phyloP scores from a whole-genome alignment of 1,140 invertebrate species.

The Metopolophium dirhodum region DNA sequence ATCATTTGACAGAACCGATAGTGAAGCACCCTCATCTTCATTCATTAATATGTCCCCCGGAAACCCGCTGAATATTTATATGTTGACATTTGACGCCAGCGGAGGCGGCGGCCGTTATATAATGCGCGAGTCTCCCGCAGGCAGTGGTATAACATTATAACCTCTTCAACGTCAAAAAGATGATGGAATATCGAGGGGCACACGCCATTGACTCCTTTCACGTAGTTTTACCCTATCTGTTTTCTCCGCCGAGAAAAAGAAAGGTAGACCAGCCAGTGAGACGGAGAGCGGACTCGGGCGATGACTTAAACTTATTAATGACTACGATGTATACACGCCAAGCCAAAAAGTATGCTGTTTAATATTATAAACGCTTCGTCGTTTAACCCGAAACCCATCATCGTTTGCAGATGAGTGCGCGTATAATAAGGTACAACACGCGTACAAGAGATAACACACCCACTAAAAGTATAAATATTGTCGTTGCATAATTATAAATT shows the following conservation, averaged over 20 bases:
- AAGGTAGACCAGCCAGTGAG: background rate
- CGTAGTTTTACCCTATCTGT: slow-evolving; percentile 38
- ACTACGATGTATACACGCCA: background rate
- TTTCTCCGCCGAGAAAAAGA: slow-evolving; percentile 8
- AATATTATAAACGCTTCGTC: background rate
- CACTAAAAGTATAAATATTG: background rate
- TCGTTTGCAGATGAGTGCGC: background rate
- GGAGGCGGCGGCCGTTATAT: background rate
- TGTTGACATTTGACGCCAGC: slow-evolving; percentile 56
- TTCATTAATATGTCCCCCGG: slow-evolving; percentile 43
- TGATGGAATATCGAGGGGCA: slow-evolving; percentile 56
- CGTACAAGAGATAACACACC: background rate
- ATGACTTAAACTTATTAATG: slow-evolving; percentile 37
- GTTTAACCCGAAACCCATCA: slow-evolving; percentile 12
- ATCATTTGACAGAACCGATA: slow-evolving; percentile 51
- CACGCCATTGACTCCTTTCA: slow-evolving; percentile 55
- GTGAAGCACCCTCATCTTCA: slow-evolving; percentile 54
- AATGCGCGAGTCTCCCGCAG: slow-evolving; percentile 1
- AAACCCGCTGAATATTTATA: slow-evolving; percentile 55
- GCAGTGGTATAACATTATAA: slow-evolving; percentile 46
- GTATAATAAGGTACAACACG: background rate
- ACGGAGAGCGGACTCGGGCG: background rate
- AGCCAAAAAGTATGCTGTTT: background rate
- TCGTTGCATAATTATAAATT: background rate
- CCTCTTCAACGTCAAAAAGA: slow-evolving; percentile 57